A percentile compares a stretch with the other conserved stretches of the same genome.
Evolutionary conservation across 2,113 vertebrate species (phyloP).

Genomic region (Psophia crepitans): DNA sequence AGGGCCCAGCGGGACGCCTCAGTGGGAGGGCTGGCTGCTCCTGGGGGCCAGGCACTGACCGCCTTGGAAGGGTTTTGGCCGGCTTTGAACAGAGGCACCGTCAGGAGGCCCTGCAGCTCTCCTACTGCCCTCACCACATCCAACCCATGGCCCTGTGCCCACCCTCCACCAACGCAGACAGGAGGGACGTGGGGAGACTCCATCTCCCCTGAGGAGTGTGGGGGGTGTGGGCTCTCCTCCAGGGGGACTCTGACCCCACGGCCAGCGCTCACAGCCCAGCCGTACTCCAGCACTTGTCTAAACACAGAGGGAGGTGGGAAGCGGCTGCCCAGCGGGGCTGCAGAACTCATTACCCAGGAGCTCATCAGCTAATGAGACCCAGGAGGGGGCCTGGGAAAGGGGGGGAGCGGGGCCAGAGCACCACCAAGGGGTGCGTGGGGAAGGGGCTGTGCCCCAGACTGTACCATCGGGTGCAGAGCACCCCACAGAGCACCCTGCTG

Average conservation of each 20-base stretch:
- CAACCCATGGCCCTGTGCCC: rapidly evolving
- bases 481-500: neutral
- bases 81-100: neutral
- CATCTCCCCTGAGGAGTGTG: rapidly evolving
- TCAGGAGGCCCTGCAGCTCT: neutral
- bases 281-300: conserved; percentile 23
- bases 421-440: rapidly evolving
- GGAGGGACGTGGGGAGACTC: neutral
- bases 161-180: rapidly evolving
- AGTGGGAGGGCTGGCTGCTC: neutral
- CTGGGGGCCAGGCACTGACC: rapidly evolving
- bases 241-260: neutral
- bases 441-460: neutral
- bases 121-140: rapidly evolving
- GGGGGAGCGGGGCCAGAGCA: neutral
- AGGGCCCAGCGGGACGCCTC: neutral
- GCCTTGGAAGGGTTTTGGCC: neutral
- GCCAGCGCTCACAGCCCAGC: neutral
- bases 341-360: conserved; percentile 34
- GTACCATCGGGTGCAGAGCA: neutral
- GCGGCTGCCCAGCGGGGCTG: neutral
- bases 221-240: rapidly evolving
- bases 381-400: neutral
- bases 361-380: conserved; percentile 41
- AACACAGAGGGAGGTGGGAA: conserved; percentile 41